Conservation (phyloP, 2,113 vertebrate species). For the human region GRCh38 chr4:27957501-27958000, state of each 20-base stretch:
- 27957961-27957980: background rate
- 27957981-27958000: background rate
- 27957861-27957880: background rate
- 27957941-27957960: background rate
- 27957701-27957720: background rate
- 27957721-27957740: background rate
- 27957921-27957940: background rate
- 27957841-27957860: background rate
- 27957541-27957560: background rate
- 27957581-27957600: background rate
- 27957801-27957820: background rate
- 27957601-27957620: background rate
- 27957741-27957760: background rate
- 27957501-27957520: background rate
- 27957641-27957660: background rate
- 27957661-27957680: background rate
- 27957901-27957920: background rate
- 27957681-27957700: background rate
- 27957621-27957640: background rate
- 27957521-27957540: background rate
- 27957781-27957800: background rate
- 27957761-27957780: background rate
- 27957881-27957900: background rate
- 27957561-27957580: background rate
- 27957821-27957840: background rate